Percentiles rank a stretch among this genome's conserved stretches.
phyloP scores from a whole-genome alignment of 2,113 vertebrate genomes.

The Bostrychus sinensis region DNA sequence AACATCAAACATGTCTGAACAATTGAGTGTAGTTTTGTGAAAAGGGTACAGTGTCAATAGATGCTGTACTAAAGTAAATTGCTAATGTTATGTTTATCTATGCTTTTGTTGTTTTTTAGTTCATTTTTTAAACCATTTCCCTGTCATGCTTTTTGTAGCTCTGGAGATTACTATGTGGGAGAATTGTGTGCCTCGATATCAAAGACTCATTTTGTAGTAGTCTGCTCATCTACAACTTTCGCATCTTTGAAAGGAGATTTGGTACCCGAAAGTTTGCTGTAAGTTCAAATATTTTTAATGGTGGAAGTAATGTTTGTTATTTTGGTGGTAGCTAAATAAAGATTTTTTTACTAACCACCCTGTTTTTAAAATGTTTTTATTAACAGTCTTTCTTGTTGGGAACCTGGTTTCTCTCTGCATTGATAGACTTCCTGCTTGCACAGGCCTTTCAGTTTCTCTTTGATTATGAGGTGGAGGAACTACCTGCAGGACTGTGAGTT shows the following conservation, averaged over 20 bases:
- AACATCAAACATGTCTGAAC: too few relatives aligned
- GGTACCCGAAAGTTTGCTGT: conserved; percentile 82
- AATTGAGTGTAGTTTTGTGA: too few relatives aligned
- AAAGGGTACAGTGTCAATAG: too few relatives aligned
- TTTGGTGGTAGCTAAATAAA: background rate
- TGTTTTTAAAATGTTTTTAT: background rate
- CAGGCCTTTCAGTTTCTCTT: conserved; percentile 68
- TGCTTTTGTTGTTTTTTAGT: background rate
- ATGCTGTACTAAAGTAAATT: too few relatives aligned
- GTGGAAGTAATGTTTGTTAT: background rate
- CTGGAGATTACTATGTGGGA: conserved; percentile 75
- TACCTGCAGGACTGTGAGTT: conserved; percentile 81
- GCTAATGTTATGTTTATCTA: too few relatives aligned
- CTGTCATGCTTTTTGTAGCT: conserved; percentile 55
- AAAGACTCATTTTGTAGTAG: conserved; percentile 84
- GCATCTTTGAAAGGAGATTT: conserved; percentile 82
- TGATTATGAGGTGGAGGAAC: conserved; percentile 75
- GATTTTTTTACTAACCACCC: background rate
- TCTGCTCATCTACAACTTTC: conserved; percentile 83
- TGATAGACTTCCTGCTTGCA: conserved; percentile 73
- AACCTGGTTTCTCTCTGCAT: conserved; percentile 76
- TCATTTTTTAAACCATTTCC: background rate
- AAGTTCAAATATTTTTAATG: conserved; percentile 35
- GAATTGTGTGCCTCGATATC: conserved; percentile 79
- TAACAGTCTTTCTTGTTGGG: conserved; percentile 80